Conservation (phyloP, 2,113 vertebrate genomes). For the Malurus alboscapulatus region DNA sequence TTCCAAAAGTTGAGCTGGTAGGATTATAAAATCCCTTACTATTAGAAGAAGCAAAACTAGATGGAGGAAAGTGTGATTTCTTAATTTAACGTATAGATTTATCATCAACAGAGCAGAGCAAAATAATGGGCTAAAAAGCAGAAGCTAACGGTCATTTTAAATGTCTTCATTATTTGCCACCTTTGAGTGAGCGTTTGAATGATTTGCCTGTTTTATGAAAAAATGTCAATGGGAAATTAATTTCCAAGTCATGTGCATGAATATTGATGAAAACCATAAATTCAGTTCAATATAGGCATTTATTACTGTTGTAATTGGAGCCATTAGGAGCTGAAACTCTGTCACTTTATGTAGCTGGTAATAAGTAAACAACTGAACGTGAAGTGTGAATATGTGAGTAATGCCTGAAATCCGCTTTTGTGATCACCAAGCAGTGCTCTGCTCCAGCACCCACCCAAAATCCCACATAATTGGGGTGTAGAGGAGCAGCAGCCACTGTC, state of each 20-base stretch:
- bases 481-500: neutral
- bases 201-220: constrained; percentile 5
- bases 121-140: neutral
- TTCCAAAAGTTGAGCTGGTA: neutral
- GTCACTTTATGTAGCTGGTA: neutral
- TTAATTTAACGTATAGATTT: neutral
- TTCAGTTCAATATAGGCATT: neutral
- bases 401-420: neutral
- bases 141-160: neutral
- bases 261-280: constrained; percentile 18
- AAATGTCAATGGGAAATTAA: constrained; percentile 34
- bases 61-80: constrained; percentile 5
- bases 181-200: neutral
- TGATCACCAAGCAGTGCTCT: neutral
- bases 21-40: neutral
- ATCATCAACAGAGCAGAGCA: neutral
- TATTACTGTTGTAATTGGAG: constrained; percentile 20
- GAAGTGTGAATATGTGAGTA: neutral
- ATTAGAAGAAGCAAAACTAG: neutral
- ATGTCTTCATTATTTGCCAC: neutral
- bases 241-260: constrained; percentile 21
- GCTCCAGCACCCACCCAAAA: neutral
- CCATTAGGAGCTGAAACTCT: neutral
- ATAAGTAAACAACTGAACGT: neutral
- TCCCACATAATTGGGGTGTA: fast-evolving